Conservation (phyloP, 1,140 invertebrate genomes). For the Drosophila orena region DNA sequence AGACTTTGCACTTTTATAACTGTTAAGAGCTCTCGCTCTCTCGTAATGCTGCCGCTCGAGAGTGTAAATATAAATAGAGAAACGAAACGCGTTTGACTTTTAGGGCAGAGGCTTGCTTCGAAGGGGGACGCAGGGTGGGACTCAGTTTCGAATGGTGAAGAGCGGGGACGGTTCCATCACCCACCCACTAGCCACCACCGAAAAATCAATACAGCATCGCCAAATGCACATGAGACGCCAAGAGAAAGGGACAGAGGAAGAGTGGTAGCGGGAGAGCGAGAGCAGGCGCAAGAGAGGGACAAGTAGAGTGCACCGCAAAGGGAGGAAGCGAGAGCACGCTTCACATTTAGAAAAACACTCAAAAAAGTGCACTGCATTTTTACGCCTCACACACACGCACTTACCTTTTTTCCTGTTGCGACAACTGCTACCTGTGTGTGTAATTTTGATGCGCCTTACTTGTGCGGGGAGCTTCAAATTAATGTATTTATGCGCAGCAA, state of each 20-base stretch:
- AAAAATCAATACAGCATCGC: slow-evolving; percentile 81
- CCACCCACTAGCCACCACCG: slow-evolving; percentile 30
- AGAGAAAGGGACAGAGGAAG: slow-evolving; percentile 1
- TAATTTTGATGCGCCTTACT: slow-evolving; percentile 21
- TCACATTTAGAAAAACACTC: slow-evolving; percentile 2
- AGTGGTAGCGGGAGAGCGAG: slow-evolving; percentile 25
- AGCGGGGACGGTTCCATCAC: slow-evolving; percentile 12
- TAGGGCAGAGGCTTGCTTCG: not conserved
- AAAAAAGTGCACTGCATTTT: slow-evolving; percentile 39
- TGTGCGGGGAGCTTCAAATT: slow-evolving; percentile 27
- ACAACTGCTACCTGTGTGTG: slow-evolving; percentile 14
- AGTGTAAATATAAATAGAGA: slow-evolving; percentile 31
- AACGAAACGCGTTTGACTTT: slow-evolving; percentile 18
- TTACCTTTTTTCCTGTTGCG: slow-evolving; percentile 40
- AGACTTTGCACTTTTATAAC: slow-evolving; percentile 41
- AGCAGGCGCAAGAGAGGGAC: slow-evolving; percentile 19
- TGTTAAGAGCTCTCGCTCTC: slow-evolving; percentile 10
- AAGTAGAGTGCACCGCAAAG: slow-evolving; percentile 17
- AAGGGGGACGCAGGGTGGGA: not conserved
- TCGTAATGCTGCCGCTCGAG: slow-evolving; percentile 1
- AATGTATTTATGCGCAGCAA: slow-evolving; percentile 35
- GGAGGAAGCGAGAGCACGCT: slow-evolving; percentile 11
- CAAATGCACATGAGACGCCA: slow-evolving; percentile 52
- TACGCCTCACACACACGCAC: slow-evolving; percentile 14
- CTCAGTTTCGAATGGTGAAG: not conserved